Evolutionary conservation across 2,888 invertebrate species (phyloP).

Genomic region (Drosophila diplacantha): DNA sequence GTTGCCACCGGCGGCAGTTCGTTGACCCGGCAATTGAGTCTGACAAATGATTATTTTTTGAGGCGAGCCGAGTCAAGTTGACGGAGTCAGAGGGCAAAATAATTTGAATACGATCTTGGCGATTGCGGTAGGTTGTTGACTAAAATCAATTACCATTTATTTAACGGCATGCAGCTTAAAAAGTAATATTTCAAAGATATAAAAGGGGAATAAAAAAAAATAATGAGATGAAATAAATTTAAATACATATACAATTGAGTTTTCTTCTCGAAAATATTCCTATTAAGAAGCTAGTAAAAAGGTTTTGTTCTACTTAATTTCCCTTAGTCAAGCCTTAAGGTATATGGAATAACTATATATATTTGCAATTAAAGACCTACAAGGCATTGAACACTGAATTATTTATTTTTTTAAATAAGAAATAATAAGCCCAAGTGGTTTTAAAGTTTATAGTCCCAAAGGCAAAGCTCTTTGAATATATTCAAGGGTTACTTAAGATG

Average conservation of each 20-base stretch:
- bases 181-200: not conserved
- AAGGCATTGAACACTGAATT: not conserved
- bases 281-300: too few species aligned
- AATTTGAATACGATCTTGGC: slow-evolving; percentile 40
- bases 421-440: not conserved
- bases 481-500: not conserved
- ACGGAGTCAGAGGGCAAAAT: slow-evolving; percentile 39
- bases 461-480: not conserved
- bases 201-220: too few species aligned
- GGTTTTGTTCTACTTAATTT: too few species aligned
- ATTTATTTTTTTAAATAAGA: not conserved
- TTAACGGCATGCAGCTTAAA: not conserved
- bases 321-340: too few species aligned
- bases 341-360: not conserved
- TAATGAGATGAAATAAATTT: too few species aligned
- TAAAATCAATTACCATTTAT: slow-evolving; percentile 16
- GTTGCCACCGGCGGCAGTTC: slow-evolving; percentile 38
- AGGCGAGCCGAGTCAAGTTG: slow-evolving; percentile 24
- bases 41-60: slow-evolving; percentile 48
- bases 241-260: too few species aligned
- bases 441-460: not conserved
- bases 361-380: not conserved
- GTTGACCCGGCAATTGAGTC: slow-evolving; percentile 49
- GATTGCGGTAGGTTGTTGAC: slow-evolving; percentile 35
- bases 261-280: too few species aligned